These are phyloP conservation scores for Caranx melampygus DNA, from an alignment of 2,113 vertebrate species.

Conservation along the genomic window DNA sequence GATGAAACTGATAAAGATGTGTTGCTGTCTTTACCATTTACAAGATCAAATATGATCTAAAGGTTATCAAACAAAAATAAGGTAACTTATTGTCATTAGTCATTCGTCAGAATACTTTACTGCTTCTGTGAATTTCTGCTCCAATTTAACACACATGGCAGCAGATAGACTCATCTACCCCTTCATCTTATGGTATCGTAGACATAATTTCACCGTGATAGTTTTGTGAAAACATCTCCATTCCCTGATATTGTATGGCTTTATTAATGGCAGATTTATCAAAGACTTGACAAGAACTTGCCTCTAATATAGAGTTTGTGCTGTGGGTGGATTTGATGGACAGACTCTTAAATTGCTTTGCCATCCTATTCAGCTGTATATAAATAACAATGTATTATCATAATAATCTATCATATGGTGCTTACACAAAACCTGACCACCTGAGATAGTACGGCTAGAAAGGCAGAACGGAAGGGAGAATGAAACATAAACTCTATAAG, in stretches of 20 bases:
- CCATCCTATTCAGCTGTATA: not conserved
- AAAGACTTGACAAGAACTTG: not conserved
- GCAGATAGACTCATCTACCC: not conserved
- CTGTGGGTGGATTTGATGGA: not conserved
- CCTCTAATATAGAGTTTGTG: too few relatives aligned
- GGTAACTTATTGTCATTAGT: not conserved
- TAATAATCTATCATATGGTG: not conserved
- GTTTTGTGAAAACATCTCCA: too few relatives aligned
- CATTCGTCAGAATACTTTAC: not conserved
- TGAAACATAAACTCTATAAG: not conserved
- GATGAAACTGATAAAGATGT: conserved; percentile 48
- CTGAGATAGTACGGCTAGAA: not conserved
- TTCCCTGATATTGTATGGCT: not conserved
- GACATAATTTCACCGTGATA: not conserved
- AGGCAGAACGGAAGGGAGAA: not conserved
- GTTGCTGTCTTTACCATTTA: not conserved
- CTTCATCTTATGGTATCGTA: not conserved
- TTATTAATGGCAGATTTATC: not conserved
- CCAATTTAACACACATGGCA: not conserved
- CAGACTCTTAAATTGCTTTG: too few relatives aligned
- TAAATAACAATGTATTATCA: not conserved
- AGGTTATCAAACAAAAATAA: not conserved
- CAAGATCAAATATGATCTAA: not conserved
- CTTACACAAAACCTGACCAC: not conserved
- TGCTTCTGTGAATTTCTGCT: not conserved